A percentile compares a stretch with the other conserved stretches of the same genome.
phyloP scores from a whole-genome alignment of 2,797 vertebrate genomes.

The Poecilia picta region DNA sequence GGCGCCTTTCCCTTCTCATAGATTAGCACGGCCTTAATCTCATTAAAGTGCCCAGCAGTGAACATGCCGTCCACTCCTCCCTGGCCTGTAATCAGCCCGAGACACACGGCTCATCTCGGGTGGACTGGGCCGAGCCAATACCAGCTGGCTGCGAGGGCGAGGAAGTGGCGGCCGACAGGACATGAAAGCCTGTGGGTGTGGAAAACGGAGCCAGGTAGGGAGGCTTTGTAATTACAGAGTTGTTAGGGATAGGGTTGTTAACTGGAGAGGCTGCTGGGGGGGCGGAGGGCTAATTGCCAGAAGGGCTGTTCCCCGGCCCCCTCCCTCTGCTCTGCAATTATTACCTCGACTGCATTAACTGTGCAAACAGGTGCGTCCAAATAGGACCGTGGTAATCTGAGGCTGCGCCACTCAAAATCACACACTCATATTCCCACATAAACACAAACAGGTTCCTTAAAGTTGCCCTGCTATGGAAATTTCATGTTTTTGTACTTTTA shows the following conservation, averaged over 20 bases:
- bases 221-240: constrained; percentile 92
- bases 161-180: constrained; percentile 52
- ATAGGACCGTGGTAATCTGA: constrained; percentile 89
- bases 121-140: constrained; percentile 57
- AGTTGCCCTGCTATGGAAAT: too few species aligned
- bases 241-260: constrained; percentile 95
- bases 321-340: constrained; percentile 82
- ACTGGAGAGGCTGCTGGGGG: constrained; percentile 81
- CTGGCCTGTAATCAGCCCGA: constrained; percentile 80
- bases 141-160: constrained; percentile 66
- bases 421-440: constrained; percentile 23
- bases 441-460: neutral
- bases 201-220: constrained; percentile 76
- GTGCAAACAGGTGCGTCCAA: constrained; percentile 97
- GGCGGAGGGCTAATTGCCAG: constrained; percentile 84
- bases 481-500: too few species aligned
- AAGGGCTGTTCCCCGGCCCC: constrained; percentile 84
- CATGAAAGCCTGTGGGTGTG: constrained; percentile 74
- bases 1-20: constrained; percentile 77
- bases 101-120: constrained; percentile 78
- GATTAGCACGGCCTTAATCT: constrained; percentile 82
- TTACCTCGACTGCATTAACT: constrained; percentile 94
- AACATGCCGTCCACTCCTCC: constrained; percentile 73
- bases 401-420: constrained; percentile 55
- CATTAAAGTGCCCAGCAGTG: constrained; percentile 82